A percentile compares a stretch with the other conserved stretches of the same genome.
Conservation (phyloP, 2,888 invertebrate genomes). For the Leptinotarsa juncta region DNA sequence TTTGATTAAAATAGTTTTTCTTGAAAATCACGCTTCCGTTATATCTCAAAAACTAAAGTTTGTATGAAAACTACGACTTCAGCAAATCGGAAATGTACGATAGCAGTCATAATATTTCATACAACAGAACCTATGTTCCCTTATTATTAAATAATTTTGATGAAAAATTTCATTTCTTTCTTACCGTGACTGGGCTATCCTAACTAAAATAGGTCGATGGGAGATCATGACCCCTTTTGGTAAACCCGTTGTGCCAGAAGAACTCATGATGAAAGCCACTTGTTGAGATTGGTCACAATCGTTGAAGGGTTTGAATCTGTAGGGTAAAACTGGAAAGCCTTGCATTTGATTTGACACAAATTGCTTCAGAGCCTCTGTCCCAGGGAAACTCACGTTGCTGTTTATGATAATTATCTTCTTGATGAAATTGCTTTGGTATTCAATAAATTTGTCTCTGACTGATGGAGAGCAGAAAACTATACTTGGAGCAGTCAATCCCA, state of each 20-base stretch:
- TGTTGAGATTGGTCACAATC: conserved; percentile 46
- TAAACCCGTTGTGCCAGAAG: conserved; percentile 78
- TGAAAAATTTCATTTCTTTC: conserved; percentile 34
- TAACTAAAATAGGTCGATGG: conserved; percentile 66
- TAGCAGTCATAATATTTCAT: too few relatives aligned
- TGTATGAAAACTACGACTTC: too few relatives aligned
- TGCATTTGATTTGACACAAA: neutral
- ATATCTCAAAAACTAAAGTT: too few relatives aligned
- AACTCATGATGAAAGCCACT: conserved; percentile 67
- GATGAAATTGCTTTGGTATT: conserved; percentile 52
- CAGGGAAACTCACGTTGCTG: neutral
- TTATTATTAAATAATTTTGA: neutral
- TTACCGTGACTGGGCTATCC: conserved; percentile 42
- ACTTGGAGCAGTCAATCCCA: conserved; percentile 75
- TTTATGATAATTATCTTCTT: conserved; percentile 10
- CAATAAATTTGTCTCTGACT: conserved; percentile 68
- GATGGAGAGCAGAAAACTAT: conserved; percentile 74
- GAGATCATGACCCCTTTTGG: conserved; percentile 76
- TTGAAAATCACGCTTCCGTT: too few relatives aligned
- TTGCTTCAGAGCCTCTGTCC: neutral
- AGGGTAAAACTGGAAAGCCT: neutral
- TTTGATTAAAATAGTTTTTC: too few relatives aligned
- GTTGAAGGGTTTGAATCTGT: conserved; percentile 39
- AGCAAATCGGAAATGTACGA: too few relatives aligned
- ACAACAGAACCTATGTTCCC: too few relatives aligned